Conservation (phyloP, 2,797 vertebrate genomes). For the Enteromius treurensis region DNA sequence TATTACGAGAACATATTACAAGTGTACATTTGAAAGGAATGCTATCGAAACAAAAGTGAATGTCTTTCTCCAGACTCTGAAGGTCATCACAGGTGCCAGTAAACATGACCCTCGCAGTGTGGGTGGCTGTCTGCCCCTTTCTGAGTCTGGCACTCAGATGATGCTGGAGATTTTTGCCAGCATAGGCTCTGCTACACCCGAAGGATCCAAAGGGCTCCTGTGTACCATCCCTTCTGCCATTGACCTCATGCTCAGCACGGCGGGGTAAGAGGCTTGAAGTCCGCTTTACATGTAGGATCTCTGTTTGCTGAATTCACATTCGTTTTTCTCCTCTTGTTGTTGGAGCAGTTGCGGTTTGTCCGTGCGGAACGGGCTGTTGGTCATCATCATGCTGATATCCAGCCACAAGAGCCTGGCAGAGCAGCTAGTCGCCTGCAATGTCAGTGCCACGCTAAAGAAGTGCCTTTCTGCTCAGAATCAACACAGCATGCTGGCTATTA, state of each 20-base stretch:
- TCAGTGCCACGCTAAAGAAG: conserved; percentile 79
- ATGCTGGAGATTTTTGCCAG: conserved; percentile 91
- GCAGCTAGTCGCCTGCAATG: conserved; percentile 80
- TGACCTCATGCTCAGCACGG: conserved; percentile 81
- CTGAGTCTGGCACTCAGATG: conserved; percentile 82
- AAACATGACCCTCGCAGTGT: conserved; percentile 77
- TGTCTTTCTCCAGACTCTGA: conserved; percentile 79
- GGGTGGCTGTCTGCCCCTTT: conserved; percentile 71
- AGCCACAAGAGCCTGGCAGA: conserved; percentile 87
- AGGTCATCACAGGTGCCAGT: conserved; percentile 86
- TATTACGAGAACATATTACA: not conserved
- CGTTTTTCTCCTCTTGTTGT: not conserved
- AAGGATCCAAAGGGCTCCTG: conserved; percentile 81
- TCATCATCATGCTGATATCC: conserved; percentile 86
- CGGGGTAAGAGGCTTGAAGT: conserved; percentile 76
- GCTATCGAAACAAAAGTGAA: not conserved
- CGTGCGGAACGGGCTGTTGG: conserved; percentile 86
- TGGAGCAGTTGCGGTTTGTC: conserved; percentile 80
- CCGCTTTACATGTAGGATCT: not conserved
- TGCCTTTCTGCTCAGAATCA: conserved; percentile 71
- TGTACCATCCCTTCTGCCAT: conserved; percentile 83
- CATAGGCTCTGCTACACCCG: conserved; percentile 85
- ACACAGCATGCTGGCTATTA: conserved; percentile 78
- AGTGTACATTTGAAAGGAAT: not conserved
- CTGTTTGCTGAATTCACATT: not conserved